Conservation (phyloP, 1,140 invertebrate species). For the Musca domestica region DNA sequence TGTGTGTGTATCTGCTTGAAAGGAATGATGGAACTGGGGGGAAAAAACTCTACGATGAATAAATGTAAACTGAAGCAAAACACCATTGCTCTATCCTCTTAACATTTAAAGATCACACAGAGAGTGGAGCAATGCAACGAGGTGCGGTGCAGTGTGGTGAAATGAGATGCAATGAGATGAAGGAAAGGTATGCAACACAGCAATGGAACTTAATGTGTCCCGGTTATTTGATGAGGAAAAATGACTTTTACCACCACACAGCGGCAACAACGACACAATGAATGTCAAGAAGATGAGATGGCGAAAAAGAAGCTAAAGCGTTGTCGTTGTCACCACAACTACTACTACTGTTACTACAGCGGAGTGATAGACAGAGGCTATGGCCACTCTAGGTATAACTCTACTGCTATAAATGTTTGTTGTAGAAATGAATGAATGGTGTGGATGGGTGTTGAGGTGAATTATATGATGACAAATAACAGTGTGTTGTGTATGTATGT, state of each 20-base stretch:
- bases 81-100: too few relatives aligned
- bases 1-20: background rate
- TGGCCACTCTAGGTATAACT: too few relatives aligned
- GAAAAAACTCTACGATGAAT: background rate
- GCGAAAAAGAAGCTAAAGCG: too few relatives aligned
- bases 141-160: background rate
- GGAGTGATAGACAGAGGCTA: too few relatives aligned
- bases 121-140: background rate
- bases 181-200: background rate
- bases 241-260: conserved; percentile 6
- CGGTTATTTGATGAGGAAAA: conserved; percentile 21
- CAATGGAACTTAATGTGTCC: background rate
- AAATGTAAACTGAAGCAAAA: background rate
- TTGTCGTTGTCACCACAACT: too few relatives aligned
- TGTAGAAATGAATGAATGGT: too few relatives aligned
- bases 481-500: too few relatives aligned
- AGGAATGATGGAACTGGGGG: background rate
- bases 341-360: too few relatives aligned
- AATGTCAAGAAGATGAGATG: too few relatives aligned
- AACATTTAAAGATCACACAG: background rate
- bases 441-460: too few relatives aligned
- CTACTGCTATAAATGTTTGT: too few relatives aligned
- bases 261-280: background rate
- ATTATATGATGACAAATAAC: too few relatives aligned
- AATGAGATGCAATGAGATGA: background rate